Evolutionary conservation across 2,888 invertebrate genomes (phyloP).

Genomic region (Cephus pygmeus): DNA sequence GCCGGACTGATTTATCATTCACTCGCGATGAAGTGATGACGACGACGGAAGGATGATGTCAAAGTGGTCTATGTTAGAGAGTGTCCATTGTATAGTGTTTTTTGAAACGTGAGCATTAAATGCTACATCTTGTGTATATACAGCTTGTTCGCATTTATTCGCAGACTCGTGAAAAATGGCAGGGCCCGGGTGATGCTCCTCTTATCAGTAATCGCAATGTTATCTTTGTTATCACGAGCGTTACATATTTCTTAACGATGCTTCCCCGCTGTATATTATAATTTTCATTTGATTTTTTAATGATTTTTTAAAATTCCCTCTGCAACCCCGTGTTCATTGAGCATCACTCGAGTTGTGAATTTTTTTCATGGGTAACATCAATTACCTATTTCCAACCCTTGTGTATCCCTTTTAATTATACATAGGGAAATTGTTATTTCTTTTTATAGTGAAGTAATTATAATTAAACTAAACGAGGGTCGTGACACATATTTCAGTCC

Average conservation of each 20-base stretch:
- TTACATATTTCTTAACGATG: not conserved
- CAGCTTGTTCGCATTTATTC: constrained; percentile 40
- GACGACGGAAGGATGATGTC: constrained; percentile 55
- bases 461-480: not conserved
- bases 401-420: not conserved
- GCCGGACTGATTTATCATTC: constrained; percentile 44
- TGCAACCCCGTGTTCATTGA: not conserved
- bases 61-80: constrained; percentile 65
- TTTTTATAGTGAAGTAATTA: not conserved
- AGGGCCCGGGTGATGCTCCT: not conserved
- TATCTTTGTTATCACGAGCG: not conserved
- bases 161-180: not conserved
- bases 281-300: not conserved
- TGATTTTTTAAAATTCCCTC: not conserved
- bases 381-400: not conserved
- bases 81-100: constrained; percentile 66
- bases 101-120: constrained; percentile 66
- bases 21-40: constrained; percentile 45
- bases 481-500: not conserved
- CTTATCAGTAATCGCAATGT: not conserved
- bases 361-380: not conserved
- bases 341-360: not conserved
- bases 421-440: not conserved
- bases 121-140: constrained; percentile 65
- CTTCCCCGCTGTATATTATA: not conserved